phyloP scores from a whole-genome alignment of 2,113 vertebrate genomes.

The Neopipo cinnamomea region DNA sequence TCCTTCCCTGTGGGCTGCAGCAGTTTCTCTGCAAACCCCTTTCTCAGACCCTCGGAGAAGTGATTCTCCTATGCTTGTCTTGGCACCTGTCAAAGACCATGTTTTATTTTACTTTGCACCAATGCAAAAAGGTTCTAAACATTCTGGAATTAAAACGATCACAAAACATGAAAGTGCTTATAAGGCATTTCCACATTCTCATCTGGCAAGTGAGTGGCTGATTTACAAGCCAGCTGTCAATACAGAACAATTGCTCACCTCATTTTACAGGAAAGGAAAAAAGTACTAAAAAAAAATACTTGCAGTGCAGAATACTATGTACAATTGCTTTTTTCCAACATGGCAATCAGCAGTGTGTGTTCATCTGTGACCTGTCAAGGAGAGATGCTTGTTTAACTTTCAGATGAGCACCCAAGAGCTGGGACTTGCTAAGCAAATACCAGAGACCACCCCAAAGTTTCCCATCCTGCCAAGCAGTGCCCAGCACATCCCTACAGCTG shows the following conservation, averaged over 20 bases:
- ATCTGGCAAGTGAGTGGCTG: background rate
- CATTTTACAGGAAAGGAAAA: background rate
- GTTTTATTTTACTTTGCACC: conserved; percentile 1
- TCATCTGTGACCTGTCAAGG: background rate
- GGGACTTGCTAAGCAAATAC: background rate
- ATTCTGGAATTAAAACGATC: background rate
- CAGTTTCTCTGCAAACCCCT: background rate
- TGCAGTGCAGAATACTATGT: background rate
- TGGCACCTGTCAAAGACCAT: background rate
- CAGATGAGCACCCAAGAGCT: background rate
- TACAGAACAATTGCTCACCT: background rate
- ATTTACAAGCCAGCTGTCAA: conserved; percentile 36
- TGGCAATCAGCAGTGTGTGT: background rate
- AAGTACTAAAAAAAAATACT: background rate
- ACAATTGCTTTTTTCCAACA: background rate
- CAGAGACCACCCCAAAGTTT: background rate
- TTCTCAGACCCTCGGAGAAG: background rate
- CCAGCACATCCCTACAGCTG: background rate
- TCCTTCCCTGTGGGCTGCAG: background rate
- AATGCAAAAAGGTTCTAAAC: background rate
- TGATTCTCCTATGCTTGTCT: background rate
- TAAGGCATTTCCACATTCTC: background rate
- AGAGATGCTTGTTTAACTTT: background rate
- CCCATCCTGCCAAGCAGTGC: background rate
- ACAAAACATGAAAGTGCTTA: conserved; percentile 18